Percentiles rank a stretch among this genome's conserved stretches.
These are phyloP conservation scores for Ophioninae sp. DNA, from an alignment of 2,888 invertebrate genomes.

Conservation along the genomic window DNA sequence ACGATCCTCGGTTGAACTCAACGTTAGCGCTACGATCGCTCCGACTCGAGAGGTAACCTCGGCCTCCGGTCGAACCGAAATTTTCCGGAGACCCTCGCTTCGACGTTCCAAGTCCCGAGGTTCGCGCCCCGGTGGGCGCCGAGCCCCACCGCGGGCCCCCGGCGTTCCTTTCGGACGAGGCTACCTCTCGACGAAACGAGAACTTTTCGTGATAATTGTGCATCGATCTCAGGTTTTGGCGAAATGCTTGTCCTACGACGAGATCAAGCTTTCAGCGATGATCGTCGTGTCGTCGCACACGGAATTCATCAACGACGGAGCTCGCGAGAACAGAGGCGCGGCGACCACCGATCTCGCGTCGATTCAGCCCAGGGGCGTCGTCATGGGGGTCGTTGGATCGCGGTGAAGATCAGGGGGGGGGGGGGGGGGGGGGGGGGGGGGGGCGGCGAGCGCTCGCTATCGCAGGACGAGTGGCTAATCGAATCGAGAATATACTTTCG, in stretches of 20 bases:
- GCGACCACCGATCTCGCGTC: conserved; percentile 80
- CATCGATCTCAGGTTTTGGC: conserved; percentile 77
- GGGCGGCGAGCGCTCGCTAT: conserved; percentile 28
- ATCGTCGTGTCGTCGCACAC: conserved; percentile 84
- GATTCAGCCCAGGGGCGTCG: conserved; percentile 82
- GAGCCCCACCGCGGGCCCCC: too few relatives aligned
- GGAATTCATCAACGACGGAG: conserved; percentile 84
- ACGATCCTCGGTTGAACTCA: neutral
- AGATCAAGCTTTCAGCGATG: conserved; percentile 85
- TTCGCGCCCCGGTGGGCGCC: too few relatives aligned
- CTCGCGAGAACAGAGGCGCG: conserved; percentile 82
- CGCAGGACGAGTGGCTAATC: conserved; percentile 56
- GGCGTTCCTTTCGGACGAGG: too few relatives aligned
- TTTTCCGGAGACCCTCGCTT: too few relatives aligned
- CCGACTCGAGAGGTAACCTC: too few relatives aligned
- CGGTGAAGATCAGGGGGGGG: conserved; percentile 66
- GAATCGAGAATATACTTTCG: conserved; percentile 57
- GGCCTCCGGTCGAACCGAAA: too few relatives aligned
- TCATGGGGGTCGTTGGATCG: conserved; percentile 80
- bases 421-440: neutral
- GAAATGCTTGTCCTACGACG: conserved; percentile 85
- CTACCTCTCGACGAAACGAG: too few relatives aligned
- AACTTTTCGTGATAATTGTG: neutral
- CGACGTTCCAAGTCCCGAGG: too few relatives aligned
- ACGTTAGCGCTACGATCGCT: too few relatives aligned